Base-by-base conservation (phyloP, 2,113 vertebrate species). In the Synodontis membranacea region DNA sequence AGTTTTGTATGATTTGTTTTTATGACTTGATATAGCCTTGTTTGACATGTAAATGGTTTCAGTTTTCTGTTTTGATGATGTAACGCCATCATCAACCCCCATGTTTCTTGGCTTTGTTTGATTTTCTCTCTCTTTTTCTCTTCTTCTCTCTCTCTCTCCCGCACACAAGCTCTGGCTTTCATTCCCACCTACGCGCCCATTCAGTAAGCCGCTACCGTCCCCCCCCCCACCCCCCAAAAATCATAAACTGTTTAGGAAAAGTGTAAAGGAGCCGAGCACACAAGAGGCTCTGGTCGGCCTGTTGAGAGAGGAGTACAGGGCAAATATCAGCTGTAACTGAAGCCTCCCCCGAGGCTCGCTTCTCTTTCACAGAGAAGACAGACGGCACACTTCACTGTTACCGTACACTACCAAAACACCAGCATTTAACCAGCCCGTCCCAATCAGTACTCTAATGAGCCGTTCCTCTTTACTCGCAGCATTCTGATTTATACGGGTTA, bases 201-300 rank as follows among this genome's bases (percentile, higher is more conserved):
- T 80, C 79, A 82, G 21, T 42, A 52, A 74, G 39, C 34, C n/a
- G n/a, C 79, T 62, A 66, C 85, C 82, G 56, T 80, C 58, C 52
- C 34, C 37, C 84, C 84, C 78, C 85, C 82, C 44, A 70, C 58
- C 52, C 34, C 37, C 84, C 84, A 62, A 23, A 74, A 74, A 86
- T 82, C 52, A 44, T 70, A 74, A 86, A 82, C 52, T 82, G 79
- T 60, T 81, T 48, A 64, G 75, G 74, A 50, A 79, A 60, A 75
- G 46, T 79, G 74, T 72, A 72, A 74, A 82, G 28, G 50, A 72
- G 66, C 52, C n/a, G 39, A 66, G n/a, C 48, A 72, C 48, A 44
- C 42, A 81, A 68, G 79, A 56, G 14, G 15, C 39, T 80, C 52
- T 58, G 34, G n/a, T 25, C 50, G 25, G 84, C 23, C 46, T 79